Conservation (phyloP, 2,888 invertebrate species). For the Cryptocheilus praepositus region DNA sequence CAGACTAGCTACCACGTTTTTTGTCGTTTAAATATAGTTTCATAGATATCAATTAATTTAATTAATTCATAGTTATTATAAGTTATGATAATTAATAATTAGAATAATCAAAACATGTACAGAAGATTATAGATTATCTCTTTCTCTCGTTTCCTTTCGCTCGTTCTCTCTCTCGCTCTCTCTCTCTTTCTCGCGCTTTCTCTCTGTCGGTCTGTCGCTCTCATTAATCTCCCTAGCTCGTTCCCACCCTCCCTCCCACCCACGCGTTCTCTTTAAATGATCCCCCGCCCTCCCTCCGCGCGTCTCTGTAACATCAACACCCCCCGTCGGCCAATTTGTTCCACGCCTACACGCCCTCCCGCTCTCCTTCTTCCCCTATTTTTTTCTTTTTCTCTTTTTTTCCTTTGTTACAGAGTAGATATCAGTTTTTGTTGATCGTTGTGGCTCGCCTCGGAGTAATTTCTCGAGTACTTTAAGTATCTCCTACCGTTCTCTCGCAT, state of each 20-base stretch:
- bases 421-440: slow-evolving; percentile 57
- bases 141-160: slow-evolving; percentile 38
- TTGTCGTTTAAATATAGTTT: slow-evolving; percentile 70
- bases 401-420: slow-evolving; percentile 35
- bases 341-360: slow-evolving; percentile 13
- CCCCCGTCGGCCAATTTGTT: too few relatives aligned
- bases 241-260: slow-evolving; percentile 38
- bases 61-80: slow-evolving; percentile 73
- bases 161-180: slow-evolving; percentile 33
- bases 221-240: slow-evolving; percentile 10
- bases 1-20: slow-evolving; percentile 73
- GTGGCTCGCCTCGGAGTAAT: slow-evolving; percentile 59
- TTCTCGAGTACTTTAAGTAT: slow-evolving; percentile 49
- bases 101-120: slow-evolving; percentile 74
- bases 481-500: slow-evolving; percentile 30
- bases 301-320: too few relatives aligned
- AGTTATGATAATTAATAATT: slow-evolving; percentile 72
- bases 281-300: slow-evolving; percentile 9
- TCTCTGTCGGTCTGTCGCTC: slow-evolving; percentile 25
- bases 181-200: slow-evolving; percentile 28
- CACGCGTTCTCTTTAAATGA: slow-evolving; percentile 9
- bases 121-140: slow-evolving; percentile 72
- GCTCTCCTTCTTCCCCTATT: slow-evolving; percentile 27
- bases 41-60: slow-evolving; percentile 72
- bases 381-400: slow-evolving; percentile 39